A percentile compares a stretch with the other conserved stretches of the same genome.
Conservation (phyloP, 2,888 invertebrate genomes). For the Stramonita haemastoma region DNA sequence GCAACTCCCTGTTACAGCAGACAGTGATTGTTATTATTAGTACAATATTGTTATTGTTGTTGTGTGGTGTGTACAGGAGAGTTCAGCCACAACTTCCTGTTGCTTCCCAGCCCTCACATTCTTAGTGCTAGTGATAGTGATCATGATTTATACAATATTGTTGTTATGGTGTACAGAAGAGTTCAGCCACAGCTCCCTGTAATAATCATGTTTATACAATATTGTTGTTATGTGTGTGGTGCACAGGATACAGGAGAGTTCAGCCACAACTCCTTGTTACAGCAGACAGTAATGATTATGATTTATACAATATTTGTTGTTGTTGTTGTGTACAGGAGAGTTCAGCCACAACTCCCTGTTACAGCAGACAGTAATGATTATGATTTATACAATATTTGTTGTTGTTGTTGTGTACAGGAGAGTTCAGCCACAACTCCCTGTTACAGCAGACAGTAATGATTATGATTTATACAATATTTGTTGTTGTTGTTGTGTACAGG, state of each 20-base stretch:
- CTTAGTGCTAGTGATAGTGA: slow-evolving; percentile 46
- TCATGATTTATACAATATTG: no score
- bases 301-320: no score
- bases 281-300: no score
- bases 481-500: slow-evolving; percentile 7
- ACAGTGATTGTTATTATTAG: neutral
- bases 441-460: no score
- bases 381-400: neutral
- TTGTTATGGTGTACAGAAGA: slow-evolving; percentile 35
- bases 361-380: neutral
- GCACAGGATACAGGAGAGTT: slow-evolving; percentile 41
- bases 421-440: neutral
- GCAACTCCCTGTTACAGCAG: no score
- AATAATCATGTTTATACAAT: no score
- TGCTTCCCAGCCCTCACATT: slow-evolving; percentile 51
- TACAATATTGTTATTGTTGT: neutral
- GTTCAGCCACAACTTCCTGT: slow-evolving; percentile 39
- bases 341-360: neutral
- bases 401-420: neutral
- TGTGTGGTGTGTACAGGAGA: neutral
- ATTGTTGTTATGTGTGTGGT: neutral
- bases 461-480: neutral
- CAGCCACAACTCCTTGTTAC: slow-evolving; percentile 41
- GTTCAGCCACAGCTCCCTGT: slow-evolving; percentile 40
- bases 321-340: neutral